A percentile compares a stretch with the other conserved stretches of the same genome.
phyloP scores from a whole-genome alignment of 2,888 invertebrate genomes.

The Lycaena phlaeas region DNA sequence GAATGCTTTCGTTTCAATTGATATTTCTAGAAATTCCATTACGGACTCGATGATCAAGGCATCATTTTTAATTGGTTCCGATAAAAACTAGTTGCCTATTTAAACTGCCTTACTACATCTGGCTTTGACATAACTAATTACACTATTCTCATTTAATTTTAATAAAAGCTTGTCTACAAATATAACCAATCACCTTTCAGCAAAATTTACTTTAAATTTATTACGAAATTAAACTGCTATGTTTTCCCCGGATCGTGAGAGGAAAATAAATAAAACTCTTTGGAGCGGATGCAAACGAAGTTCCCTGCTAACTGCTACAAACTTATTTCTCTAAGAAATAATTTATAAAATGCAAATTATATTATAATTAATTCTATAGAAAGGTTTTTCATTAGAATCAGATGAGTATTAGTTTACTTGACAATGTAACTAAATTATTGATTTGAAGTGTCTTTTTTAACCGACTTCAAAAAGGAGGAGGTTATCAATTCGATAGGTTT shows the following conservation, averaged over 20 bases:
- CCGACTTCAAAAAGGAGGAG: no score
- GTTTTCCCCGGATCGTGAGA: conserved; percentile 6
- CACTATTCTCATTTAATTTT: no score
- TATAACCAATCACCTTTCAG: neutral
- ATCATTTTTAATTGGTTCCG: no score
- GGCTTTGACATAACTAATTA: no score
- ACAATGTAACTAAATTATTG: no score
- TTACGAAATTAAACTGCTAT: conserved; percentile 9
- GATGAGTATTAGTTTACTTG: neutral
- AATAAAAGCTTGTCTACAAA: neutral
- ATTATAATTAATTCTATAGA: conserved; percentile 1
- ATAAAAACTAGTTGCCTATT: neutral
- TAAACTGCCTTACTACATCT: neutral
- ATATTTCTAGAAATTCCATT: no score
- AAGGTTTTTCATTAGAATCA: neutral
- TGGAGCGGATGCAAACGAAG: conserved; percentile 2
- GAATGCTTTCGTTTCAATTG: no score
- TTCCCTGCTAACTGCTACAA: conserved; percentile 6
- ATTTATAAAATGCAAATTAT: conserved; percentile 7
- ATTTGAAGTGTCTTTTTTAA: no score
- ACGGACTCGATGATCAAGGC: no score
- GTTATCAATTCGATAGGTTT: no score
- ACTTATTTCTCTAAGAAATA: conserved; percentile 1
- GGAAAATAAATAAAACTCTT: conserved; percentile 10
- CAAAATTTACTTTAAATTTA: conserved; percentile 8